Evolutionary conservation across 2,113 vertebrate species (phyloP).

Genomic region (Helogale parvula): DNA sequence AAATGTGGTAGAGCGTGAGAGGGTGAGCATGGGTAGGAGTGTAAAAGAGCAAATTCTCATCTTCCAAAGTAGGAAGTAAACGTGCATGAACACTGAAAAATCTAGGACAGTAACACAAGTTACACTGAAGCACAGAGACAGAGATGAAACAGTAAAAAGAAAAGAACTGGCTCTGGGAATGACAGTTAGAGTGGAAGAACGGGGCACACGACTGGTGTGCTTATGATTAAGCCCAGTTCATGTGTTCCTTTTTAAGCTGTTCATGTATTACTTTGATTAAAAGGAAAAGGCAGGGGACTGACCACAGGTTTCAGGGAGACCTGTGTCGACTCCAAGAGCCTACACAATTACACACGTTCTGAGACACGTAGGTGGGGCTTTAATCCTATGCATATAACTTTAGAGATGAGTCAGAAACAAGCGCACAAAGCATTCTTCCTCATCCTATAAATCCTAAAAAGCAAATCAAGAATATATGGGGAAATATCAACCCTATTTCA

Average conservation of each 20-base stretch:
- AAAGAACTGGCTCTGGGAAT: background rate
- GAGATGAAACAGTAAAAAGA: background rate
- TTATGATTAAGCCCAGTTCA: background rate
- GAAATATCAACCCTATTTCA: background rate
- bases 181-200: background rate
- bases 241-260: background rate
- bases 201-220: background rate
- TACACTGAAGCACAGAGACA: background rate
- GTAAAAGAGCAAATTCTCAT: background rate
- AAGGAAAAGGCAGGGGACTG: background rate
- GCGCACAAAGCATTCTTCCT: background rate
- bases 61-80: background rate
- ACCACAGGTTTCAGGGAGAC: background rate
- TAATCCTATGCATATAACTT: background rate
- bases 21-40: background rate
- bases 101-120: background rate
- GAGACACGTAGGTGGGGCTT: background rate
- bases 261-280: background rate
- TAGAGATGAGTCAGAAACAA: background rate
- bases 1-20: background rate
- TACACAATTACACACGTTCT: background rate
- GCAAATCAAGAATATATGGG: background rate
- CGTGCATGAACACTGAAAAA: background rate
- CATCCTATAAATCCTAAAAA: background rate
- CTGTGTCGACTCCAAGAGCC: background rate